Evolutionary conservation across 2,113 vertebrate genomes (phyloP).

Genomic region (sheep (Ovis aries)): ARS-UI_Ramb_v3.0 NC_056054.1:57290001-57290500

Average conservation of each 20-base stretch:
- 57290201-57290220: not conserved
- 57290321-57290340: not conserved
- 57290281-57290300: not conserved
- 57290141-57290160: not conserved
- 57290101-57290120: not conserved
- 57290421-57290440: not conserved
- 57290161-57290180: not conserved
- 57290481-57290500: conserved; percentile 22
- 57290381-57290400: conserved; percentile 15
- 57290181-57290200: not conserved
- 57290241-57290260: not conserved
- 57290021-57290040: conserved; percentile 71
- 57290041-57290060: conserved; percentile 76
- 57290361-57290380: conserved; percentile 22
- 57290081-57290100: not conserved
- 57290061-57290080: conserved; percentile 59
- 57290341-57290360: not conserved
- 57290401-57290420: not conserved
- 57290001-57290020: conserved; percentile 70
- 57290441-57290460: not conserved
- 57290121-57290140: not conserved
- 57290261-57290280: not conserved
- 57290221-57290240: not conserved
- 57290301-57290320: not conserved
- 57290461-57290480: conserved; percentile 28